These are phyloP conservation scores for Pseudorhiza aurosa DNA, from an alignment of 30 jellyfish, hydroid and myxozoan genomes.

Conservation along the genomic window DNA sequence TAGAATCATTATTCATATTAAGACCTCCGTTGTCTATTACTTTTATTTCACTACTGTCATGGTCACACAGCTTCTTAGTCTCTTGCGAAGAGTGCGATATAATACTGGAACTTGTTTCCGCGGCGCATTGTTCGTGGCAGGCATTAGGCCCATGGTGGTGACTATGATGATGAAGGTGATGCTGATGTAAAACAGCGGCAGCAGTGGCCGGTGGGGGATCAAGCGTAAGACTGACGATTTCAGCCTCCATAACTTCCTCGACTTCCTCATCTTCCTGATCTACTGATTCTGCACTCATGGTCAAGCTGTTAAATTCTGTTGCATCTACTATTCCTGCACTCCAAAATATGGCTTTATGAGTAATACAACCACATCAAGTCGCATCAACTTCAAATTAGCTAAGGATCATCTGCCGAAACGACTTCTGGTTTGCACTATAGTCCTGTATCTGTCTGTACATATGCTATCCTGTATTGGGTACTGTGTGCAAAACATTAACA, in stretches of 20 bases:
- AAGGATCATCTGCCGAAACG: constrained; percentile 1
- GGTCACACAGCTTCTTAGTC: neutral
- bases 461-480: no score
- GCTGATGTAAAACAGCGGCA: constrained; percentile 67
- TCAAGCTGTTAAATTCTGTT: no score
- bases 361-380: constrained; percentile 20
- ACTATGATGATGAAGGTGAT: constrained; percentile 54
- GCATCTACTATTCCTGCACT: neutral
- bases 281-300: constrained; percentile 15
- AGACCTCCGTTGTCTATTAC: neutral
- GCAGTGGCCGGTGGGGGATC: constrained; percentile 85
- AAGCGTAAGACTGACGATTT: constrained; percentile 61
- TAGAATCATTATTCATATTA: neutral
- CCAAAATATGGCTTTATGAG: constrained; percentile 9
- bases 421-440: constrained; percentile 7
- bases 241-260: constrained; percentile 75
- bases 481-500: no score
- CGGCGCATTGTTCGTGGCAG: neutral
- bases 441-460: no score
- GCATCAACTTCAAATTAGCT: constrained; percentile 7
- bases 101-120: neutral
- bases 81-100: neutral
- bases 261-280: constrained; percentile 68
- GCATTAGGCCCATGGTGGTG: constrained; percentile 53
- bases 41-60: neutral